Evolutionary conservation across 2,888 invertebrate species (phyloP).

Genomic region (Tolmerus cingulatus): DNA sequence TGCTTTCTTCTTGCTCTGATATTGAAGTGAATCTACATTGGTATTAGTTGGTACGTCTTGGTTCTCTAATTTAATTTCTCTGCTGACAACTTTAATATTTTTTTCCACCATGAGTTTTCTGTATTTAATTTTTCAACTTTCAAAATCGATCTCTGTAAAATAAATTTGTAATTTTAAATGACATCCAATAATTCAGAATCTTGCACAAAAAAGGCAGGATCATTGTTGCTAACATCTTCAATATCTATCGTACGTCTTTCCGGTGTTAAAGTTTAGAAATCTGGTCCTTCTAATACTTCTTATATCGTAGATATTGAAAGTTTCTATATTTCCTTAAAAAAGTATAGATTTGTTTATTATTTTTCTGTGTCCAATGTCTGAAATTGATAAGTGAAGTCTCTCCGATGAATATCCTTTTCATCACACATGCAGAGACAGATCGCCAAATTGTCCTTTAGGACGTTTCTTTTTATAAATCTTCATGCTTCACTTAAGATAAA

Average conservation of each 20-base stretch:
- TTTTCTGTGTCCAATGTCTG: constrained; percentile 66
- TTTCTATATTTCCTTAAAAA: too few relatives aligned
- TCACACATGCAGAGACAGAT: constrained; percentile 88
- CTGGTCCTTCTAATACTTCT: too few relatives aligned
- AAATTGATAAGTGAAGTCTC: constrained; percentile 76
- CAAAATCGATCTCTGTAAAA: constrained; percentile 80
- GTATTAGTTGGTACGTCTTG: constrained; percentile 75
- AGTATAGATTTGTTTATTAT: too few relatives aligned
- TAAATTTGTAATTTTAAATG: constrained; percentile 82
- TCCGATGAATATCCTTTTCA: constrained; percentile 73
- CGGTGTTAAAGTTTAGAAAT: too few relatives aligned
- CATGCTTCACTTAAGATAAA: constrained; percentile 74
- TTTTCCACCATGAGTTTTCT: constrained; percentile 70
- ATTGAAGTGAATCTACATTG: constrained; percentile 59
- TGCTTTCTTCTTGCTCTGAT: too few relatives aligned
- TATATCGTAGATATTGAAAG: too few relatives aligned
- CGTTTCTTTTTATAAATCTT: constrained; percentile 69
- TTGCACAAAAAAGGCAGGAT: constrained; percentile 70
- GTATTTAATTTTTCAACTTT: constrained; percentile 74
- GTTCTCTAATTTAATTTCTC: constrained; percentile 66
- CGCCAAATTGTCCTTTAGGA: constrained; percentile 75
- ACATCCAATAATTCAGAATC: constrained; percentile 72
- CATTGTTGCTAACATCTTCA: constrained; percentile 70
- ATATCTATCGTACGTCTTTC: constrained; percentile 67
- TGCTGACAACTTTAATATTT: constrained; percentile 74